phyloP scores from a whole-genome alignment of 2,797 vertebrate genomes.

The Peromyscus attwateri region DNA sequence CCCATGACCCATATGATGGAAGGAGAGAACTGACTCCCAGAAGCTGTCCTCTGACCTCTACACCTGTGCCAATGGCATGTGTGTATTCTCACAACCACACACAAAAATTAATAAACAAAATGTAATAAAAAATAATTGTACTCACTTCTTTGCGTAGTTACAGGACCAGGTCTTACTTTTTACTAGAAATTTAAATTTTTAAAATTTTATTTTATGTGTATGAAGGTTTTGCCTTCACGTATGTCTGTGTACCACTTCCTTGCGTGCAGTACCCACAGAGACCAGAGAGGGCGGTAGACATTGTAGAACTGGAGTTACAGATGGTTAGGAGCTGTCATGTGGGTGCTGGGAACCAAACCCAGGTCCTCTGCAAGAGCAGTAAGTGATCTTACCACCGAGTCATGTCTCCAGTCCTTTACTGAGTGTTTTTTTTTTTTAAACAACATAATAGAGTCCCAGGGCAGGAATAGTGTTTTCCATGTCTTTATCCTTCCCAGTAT shows the following conservation, averaged over 20 bases:
- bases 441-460: background rate
- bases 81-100: background rate
- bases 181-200: background rate
- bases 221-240: background rate
- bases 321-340: background rate
- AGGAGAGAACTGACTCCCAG: background rate
- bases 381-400: too few species aligned
- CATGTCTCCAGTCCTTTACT: too few species aligned
- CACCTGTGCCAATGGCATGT: too few species aligned
- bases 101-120: background rate
- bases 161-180: constrained; percentile 25
- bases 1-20: background rate
- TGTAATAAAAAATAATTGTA: background rate
- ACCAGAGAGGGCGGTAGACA: background rate
- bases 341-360: background rate
- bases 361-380: background rate
- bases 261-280: background rate
- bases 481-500: background rate
- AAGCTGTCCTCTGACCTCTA: background rate
- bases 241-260: background rate
- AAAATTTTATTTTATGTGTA: background rate
- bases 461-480: background rate
- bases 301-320: background rate
- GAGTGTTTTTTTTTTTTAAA: too few species aligned
- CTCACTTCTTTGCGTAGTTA: background rate